Evolutionary conservation across 2,113 vertebrate genomes (phyloP).

Genomic region (Antigone vipio): DNA sequence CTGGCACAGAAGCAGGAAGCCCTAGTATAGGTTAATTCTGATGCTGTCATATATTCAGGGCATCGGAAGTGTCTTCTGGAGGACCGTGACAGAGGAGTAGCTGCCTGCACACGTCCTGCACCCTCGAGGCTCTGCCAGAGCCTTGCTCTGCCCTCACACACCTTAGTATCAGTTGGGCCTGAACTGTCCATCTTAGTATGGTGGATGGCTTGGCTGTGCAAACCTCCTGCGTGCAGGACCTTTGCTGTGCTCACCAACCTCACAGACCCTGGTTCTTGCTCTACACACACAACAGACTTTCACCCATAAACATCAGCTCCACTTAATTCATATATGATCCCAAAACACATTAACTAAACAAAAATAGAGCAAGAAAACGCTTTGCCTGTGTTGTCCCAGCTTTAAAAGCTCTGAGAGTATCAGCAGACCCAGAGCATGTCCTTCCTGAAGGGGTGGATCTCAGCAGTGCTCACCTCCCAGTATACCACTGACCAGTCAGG

Average conservation of each 20-base stretch:
- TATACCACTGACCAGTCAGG: neutral
- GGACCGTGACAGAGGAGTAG: neutral
- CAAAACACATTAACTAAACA: neutral
- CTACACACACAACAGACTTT: neutral
- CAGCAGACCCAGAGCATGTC: neutral
- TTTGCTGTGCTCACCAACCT: neutral
- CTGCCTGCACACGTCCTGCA: neutral
- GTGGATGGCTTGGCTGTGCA: neutral
- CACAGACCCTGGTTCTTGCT: neutral
- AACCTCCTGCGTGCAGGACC: neutral
- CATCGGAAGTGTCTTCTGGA: neutral
- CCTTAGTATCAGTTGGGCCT: neutral
- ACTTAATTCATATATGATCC: neutral
- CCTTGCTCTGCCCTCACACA: neutral
- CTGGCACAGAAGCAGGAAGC: neutral
- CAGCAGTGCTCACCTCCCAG: neutral
- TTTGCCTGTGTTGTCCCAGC: neutral
- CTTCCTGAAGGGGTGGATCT: neutral
- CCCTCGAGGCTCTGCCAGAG: neutral
- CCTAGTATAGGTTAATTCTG: neutral
- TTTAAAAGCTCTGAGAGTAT: neutral
- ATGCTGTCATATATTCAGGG: neutral
- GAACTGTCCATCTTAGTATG: neutral
- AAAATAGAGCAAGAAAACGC: neutral
- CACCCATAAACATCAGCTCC: neutral